These are phyloP conservation scores for Macroteleia sp. DNA, from an alignment of 2,888 invertebrate species.

Conservation along the genomic window DNA sequence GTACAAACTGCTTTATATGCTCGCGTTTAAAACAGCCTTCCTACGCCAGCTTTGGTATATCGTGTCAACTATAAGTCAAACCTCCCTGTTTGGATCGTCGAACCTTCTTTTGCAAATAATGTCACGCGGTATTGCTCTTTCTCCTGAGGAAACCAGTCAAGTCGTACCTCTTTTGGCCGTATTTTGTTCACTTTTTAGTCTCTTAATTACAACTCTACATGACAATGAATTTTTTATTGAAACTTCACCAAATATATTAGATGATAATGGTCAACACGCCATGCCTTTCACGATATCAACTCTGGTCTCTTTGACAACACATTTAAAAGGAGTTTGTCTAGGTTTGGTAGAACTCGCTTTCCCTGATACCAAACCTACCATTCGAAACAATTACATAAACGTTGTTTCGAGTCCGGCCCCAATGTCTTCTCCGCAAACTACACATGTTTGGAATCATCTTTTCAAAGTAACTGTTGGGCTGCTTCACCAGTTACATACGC, in stretches of 20 bases:
- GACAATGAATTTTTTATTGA: slow-evolving; percentile 92
- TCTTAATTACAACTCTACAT: slow-evolving; percentile 92
- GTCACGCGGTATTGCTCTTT: slow-evolving; percentile 87
- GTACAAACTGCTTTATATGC: slow-evolving; percentile 91
- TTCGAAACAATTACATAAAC: slow-evolving; percentile 87
- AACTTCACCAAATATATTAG: slow-evolving; percentile 73
- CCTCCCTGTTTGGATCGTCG: slow-evolving; percentile 84
- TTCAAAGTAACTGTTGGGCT: slow-evolving; percentile 92
- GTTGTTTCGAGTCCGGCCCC: slow-evolving; percentile 78
- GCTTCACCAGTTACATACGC: slow-evolving; percentile 91
- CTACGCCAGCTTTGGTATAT: slow-evolving; percentile 90
- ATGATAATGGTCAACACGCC: slow-evolving; percentile 74
- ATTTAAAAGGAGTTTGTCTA: slow-evolving; percentile 91
- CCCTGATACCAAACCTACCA: slow-evolving; percentile 89
- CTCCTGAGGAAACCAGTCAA: slow-evolving; percentile 86
- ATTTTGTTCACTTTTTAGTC: slow-evolving; percentile 92
- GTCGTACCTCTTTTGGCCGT: slow-evolving; percentile 92
- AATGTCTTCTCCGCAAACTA: slow-evolving; percentile 80
- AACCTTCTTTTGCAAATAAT: slow-evolving; percentile 88
- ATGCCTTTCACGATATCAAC: slow-evolving; percentile 91
- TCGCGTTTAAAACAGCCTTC: slow-evolving; percentile 92
- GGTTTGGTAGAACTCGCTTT: slow-evolving; percentile 94
- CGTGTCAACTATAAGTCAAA: slow-evolving; percentile 83
- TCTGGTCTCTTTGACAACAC: slow-evolving; percentile 89
- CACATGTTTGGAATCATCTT: slow-evolving; percentile 91